A percentile compares a stretch with the other conserved stretches of the same genome.
Conservation (phyloP, 2,797 vertebrate genomes). For the Hippocampus kuda region DNA sequence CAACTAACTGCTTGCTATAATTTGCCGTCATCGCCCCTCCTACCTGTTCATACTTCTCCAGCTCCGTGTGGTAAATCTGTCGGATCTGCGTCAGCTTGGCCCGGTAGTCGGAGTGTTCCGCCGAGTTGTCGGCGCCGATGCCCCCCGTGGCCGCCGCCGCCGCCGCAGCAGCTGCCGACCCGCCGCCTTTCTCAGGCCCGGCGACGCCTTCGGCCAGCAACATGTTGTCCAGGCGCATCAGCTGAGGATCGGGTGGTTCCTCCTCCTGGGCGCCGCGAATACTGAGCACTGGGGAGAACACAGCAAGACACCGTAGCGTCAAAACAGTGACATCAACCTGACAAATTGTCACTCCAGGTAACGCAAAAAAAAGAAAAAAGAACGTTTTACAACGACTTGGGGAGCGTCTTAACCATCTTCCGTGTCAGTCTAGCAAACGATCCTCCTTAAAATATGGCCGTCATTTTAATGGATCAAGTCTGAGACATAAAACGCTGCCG, state of each 20-base stretch:
- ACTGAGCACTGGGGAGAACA: conserved; percentile 78
- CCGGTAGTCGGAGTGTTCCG: conserved; percentile 96
- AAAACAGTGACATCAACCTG: conserved; percentile 10
- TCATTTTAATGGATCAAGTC: conserved; percentile 59
- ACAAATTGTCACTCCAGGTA: conserved; percentile 7
- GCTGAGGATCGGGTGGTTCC: conserved; percentile 93
- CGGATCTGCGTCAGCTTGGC: conserved; percentile 97
- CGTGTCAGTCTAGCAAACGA: conserved; percentile 19
- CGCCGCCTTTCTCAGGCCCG: conserved; percentile 92
- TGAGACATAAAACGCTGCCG: conserved; percentile 55
- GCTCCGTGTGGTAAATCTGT: conserved; percentile 97
- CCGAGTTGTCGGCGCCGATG: conserved; percentile 83
- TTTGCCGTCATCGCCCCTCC: conserved; percentile 6
- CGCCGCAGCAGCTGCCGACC: conserved; percentile 82
- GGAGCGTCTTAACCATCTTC: conserved; percentile 15
- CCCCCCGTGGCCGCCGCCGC: conserved; percentile 85
- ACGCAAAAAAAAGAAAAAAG: conserved; percentile 9
- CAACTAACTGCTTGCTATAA: neutral
- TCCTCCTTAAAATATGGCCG: conserved; percentile 53
- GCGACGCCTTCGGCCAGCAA: conserved; percentile 94
- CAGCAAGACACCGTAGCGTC: neutral
- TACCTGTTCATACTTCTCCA: conserved; percentile 99
- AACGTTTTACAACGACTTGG: conserved; percentile 13
- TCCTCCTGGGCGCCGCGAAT: conserved; percentile 97
- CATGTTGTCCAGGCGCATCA: conserved; percentile 99